Base-by-base conservation (phyloP, 1,140 invertebrate genomes). In the Bradysia coprophila region DNA sequence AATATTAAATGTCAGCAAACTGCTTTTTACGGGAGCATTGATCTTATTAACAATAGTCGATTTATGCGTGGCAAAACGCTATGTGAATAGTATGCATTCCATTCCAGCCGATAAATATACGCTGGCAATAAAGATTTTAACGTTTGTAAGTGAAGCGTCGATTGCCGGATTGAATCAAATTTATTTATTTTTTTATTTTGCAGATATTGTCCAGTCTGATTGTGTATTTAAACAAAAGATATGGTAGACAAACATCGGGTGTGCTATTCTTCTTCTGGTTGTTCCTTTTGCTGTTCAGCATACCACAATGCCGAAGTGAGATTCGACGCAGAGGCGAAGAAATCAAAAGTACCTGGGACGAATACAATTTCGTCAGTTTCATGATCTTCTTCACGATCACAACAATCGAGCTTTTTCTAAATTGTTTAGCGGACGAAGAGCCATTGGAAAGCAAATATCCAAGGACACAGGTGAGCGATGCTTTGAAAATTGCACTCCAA, bases 261-360 rank as follows among this genome's bases (percentile, higher is more conserved):
- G 66, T 88, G 38, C 63, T 88, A 48, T 91, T 92, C 57, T 61
- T 87, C 32, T 95, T 92, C 63, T 95, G 87, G 87, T 67, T 90
- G 21, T 54, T 88, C 2, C 54, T 84, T 34, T 58, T 66, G 4
- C 9, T 91, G 20, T 77, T 73, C 47, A 79, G 80, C 24, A 59
- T 78, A 45, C 66, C 85, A 16, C 78, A 80, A 51, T 81, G 82
- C 50, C 69, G 84, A 49, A 75, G 74, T 34, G 69, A 81, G 56
- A 63, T 83, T 8, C 45, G 56, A 39, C 41, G 18, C 10, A 6
- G 18, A 6, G 18, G 13, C 24, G 22, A 24, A 11, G 51, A 56
- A 19, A 53, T 51, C 47, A n/a, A n/a, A n/a, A n/a, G n/a, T n/a
- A 49, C 52, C 4, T 60, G 57, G 55, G 64, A 67, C 13, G 62